These are phyloP conservation scores for Brachionus sp. DNA, from an alignment of 1,140 invertebrate species.

Conservation along the genomic window DNA sequence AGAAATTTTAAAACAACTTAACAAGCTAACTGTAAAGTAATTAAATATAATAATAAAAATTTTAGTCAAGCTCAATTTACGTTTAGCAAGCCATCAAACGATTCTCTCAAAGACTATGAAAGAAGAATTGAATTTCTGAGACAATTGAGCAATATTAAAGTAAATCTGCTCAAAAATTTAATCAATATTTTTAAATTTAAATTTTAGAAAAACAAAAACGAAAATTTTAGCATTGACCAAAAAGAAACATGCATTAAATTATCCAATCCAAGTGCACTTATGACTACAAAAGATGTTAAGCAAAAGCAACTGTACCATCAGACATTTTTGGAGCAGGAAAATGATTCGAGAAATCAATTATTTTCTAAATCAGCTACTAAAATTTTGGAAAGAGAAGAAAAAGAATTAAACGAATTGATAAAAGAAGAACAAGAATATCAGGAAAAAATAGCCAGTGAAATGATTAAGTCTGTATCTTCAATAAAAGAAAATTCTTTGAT, in stretches of 20 bases:
- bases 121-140: constrained; percentile 22
- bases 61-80: neutral
- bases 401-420: neutral
- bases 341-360: neutral
- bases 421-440: constrained; percentile 21
- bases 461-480: constrained; percentile 6
- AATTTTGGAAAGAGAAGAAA: neutral
- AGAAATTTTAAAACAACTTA: neutral
- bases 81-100: constrained; percentile 22
- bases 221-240: neutral
- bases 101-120: constrained; percentile 32
- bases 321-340: constrained; percentile 18
- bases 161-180: neutral
- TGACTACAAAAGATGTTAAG: constrained; percentile 23
- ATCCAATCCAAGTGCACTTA: constrained; percentile 18
- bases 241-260: neutral
- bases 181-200: neutral
- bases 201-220: neutral
- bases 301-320: constrained; percentile 41
- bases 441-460: constrained; percentile 38
- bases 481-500: constrained; percentile 36
- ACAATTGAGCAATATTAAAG: constrained; percentile 7
- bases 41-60: neutral
- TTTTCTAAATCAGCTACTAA: constrained; percentile 3
- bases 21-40: constrained; percentile 39